phyloP scores from a whole-genome alignment of 2,797 vertebrate genomes.

The Dromococcyx pavoninus region DNA sequence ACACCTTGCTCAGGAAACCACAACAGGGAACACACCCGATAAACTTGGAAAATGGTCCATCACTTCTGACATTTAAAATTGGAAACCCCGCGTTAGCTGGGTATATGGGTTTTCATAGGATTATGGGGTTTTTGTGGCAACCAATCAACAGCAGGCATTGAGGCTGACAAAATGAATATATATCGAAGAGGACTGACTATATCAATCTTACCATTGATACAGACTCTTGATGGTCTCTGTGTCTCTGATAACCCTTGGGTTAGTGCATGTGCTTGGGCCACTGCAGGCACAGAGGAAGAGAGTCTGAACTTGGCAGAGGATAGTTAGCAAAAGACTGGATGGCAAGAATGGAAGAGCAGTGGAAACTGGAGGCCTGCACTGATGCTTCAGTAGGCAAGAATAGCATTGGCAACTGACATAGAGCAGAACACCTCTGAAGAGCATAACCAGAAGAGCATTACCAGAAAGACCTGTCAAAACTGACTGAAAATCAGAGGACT shows the following conservation, averaged over 20 bases:
- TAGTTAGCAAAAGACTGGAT: neutral
- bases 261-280: neutral
- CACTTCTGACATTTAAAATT: neutral
- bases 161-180: neutral
- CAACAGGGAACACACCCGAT: neutral
- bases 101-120: neutral
- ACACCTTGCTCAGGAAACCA: neutral
- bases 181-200: neutral
- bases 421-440: constrained; percentile 41
- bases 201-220: neutral
- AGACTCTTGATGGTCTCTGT: neutral
- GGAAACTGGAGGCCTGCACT: neutral
- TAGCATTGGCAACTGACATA: neutral
- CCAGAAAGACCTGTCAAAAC: constrained; percentile 32
- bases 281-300: constrained; percentile 5
- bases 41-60: neutral
- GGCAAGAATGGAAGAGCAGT: neutral
- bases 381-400: neutral
- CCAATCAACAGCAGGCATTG: neutral
- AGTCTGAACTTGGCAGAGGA: neutral
- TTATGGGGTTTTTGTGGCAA: neutral
- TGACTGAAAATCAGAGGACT: neutral
- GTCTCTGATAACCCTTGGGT: neutral
- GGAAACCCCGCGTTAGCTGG: neutral
- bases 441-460: constrained; percentile 30